Percentiles rank a stretch among this genome's conserved stretches.
Conservation (phyloP, 2,888 invertebrate species). For the Hydropsyche betteni region DNA sequence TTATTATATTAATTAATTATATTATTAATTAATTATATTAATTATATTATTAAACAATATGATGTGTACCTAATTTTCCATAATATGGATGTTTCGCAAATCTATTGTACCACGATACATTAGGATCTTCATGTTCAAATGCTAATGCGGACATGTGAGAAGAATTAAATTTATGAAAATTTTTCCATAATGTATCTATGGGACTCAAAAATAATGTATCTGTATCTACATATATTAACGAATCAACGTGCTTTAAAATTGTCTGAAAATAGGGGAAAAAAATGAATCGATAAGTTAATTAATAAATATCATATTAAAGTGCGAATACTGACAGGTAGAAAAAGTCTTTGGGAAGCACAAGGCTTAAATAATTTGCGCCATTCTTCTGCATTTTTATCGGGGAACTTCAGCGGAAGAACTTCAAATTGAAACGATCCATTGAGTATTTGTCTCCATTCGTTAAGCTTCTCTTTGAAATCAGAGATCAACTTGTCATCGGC, state of each 20-base stretch:
- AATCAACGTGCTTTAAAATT: constrained; percentile 79
- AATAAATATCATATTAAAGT: not conserved
- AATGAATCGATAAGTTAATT: not conserved
- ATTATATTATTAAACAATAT: not conserved
- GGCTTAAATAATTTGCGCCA: constrained; percentile 93
- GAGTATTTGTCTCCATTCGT: constrained; percentile 74
- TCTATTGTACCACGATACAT: constrained; percentile 94
- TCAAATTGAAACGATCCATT: constrained; percentile 76
- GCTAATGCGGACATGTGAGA: constrained; percentile 88
- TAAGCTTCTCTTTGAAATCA: constrained; percentile 76
- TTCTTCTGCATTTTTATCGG: constrained; percentile 74
- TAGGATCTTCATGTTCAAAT: constrained; percentile 91
- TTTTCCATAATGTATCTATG: constrained; percentile 83
- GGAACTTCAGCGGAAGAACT: constrained; percentile 81
- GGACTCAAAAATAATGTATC: constrained; percentile 90
- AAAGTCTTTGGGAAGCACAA: constrained; percentile 92
- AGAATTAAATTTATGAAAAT: constrained; percentile 82
- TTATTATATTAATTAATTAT: too few relatives aligned
- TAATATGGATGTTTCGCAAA: constrained; percentile 96
- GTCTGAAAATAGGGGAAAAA: constrained; percentile 64
- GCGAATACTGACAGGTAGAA: constrained; percentile 81
- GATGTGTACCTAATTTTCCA: constrained; percentile 75
- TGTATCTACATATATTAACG: constrained; percentile 91
- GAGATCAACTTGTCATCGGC: constrained; percentile 76
- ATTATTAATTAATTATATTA: too few relatives aligned